These are phyloP conservation scores for Gymnocheta viridis DNA, from an alignment of 2,888 invertebrate species.

Conservation along the genomic window DNA sequence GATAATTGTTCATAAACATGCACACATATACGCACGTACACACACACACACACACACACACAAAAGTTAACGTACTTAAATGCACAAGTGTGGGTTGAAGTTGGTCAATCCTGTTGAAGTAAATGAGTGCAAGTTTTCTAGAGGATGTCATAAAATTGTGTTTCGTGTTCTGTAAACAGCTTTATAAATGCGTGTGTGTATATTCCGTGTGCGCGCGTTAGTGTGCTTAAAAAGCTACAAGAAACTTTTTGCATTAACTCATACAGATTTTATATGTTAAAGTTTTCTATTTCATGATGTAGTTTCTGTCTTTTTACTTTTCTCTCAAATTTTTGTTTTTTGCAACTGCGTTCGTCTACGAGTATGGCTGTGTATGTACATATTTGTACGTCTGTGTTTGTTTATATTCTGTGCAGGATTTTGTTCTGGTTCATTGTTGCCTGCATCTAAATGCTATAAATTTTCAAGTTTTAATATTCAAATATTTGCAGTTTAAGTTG, in stretches of 20 bases:
- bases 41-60: too few species aligned
- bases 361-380: background rate
- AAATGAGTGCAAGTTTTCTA: constrained; percentile 16
- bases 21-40: background rate
- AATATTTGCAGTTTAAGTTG: constrained; percentile 50
- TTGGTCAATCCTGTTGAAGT: background rate
- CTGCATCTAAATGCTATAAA: constrained; percentile 60
- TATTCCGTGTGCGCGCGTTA: background rate
- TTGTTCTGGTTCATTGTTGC: constrained; percentile 27
- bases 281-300: constrained; percentile 46
- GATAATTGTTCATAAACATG: background rate
- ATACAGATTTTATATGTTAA: constrained; percentile 62
- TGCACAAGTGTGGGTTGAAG: too few species aligned
- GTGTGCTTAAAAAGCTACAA: constrained; percentile 42
- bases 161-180: background rate
- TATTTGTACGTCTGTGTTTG: background rate
- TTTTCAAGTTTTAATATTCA: constrained; percentile 66
- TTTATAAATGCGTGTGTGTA: background rate
- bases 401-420: constrained; percentile 13
- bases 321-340: constrained; percentile 11
- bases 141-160: constrained; percentile 16
- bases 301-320: background rate
- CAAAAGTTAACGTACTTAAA: too few species aligned
- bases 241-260: constrained; percentile 67
- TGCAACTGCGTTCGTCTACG: constrained; percentile 5